phyloP scores from a whole-genome alignment of 1,140 invertebrate species.

The Drosophila varians region DNA sequence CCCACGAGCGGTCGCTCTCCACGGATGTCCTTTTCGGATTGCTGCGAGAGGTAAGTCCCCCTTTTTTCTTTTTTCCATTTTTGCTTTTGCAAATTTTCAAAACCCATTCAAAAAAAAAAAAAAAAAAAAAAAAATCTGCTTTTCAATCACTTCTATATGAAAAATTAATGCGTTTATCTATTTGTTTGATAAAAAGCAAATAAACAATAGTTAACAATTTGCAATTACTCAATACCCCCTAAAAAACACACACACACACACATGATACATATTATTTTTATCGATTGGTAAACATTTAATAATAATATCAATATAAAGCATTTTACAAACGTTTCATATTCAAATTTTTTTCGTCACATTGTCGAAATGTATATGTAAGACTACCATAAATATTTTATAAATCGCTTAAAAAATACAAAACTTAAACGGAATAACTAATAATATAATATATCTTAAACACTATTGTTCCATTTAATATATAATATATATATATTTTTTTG shows the following conservation, averaged over 20 bases:
- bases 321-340: slow-evolving; percentile 70
- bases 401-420: slow-evolving; percentile 60
- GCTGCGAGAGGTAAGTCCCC: slow-evolving; percentile 93
- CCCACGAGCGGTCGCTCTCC: slow-evolving; percentile 98
- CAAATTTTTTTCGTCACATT: slow-evolving; percentile 55
- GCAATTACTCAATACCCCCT: neutral
- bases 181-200: neutral
- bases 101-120: neutral
- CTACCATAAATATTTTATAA: slow-evolving; percentile 61
- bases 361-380: slow-evolving; percentile 59
- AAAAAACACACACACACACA: too few relatives aligned
- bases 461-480: slow-evolving; percentile 7
- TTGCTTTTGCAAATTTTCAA: neutral
- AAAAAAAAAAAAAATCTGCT: neutral
- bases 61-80: neutral
- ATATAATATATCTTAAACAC: slow-evolving; percentile 43
- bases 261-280: neutral
- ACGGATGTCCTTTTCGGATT: slow-evolving; percentile 99
- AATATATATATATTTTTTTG: neutral
- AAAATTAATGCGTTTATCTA: slow-evolving; percentile 5
- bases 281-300: slow-evolving; percentile 75
- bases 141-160: neutral
- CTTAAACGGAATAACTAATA: slow-evolving; percentile 46
- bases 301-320: slow-evolving; percentile 75
- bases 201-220: neutral